A percentile compares a stretch with the other conserved stretches of the same genome.
These are phyloP conservation scores for Catharus minimus DNA, from an alignment of 2,113 vertebrate species.

Conservation along the genomic window DNA sequence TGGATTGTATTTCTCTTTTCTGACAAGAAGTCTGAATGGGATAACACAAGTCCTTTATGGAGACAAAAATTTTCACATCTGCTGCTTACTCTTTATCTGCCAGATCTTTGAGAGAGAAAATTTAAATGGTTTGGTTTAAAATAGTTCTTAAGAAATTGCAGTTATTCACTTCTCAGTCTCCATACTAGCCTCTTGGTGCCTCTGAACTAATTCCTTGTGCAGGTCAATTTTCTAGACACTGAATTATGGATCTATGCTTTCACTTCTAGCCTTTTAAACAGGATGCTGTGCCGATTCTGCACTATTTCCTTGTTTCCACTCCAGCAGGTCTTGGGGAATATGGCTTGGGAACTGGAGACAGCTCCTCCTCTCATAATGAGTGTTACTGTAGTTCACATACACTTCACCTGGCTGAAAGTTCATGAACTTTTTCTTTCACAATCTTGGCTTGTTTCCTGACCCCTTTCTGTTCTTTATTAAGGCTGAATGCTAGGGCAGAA, in stretches of 20 bases:
- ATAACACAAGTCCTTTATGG: not conserved
- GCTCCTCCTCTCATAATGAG: constrained; percentile 2
- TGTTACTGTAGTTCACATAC: not conserved
- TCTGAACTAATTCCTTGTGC: not conserved
- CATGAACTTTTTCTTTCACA: constrained; percentile 24
- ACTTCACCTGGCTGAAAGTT: constrained; percentile 19
- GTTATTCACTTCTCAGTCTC: not conserved
- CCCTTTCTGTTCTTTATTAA: not conserved
- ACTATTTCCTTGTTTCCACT: not conserved
- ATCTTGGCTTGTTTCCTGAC: constrained; percentile 17
- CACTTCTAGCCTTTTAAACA: not conserved
- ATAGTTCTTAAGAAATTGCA: not conserved
- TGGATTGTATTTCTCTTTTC: not conserved
- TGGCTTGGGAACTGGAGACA: not conserved
- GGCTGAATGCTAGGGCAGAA: not conserved
- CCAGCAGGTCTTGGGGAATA: not conserved
- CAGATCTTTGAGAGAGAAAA: not conserved
- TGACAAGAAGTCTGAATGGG: not conserved
- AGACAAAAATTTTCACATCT: not conserved
- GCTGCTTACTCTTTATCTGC: not conserved
- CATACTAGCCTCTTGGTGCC: not conserved
- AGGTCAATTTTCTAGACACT: not conserved
- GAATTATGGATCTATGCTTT: not conserved
- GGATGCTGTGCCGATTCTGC: not conserved
- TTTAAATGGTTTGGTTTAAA: not conserved